Evolutionary conservation across 2,113 vertebrate species (phyloP), one percentile per base, ranked within the genome.

Genomic region (Cynopterus brachyotis): DNA sequence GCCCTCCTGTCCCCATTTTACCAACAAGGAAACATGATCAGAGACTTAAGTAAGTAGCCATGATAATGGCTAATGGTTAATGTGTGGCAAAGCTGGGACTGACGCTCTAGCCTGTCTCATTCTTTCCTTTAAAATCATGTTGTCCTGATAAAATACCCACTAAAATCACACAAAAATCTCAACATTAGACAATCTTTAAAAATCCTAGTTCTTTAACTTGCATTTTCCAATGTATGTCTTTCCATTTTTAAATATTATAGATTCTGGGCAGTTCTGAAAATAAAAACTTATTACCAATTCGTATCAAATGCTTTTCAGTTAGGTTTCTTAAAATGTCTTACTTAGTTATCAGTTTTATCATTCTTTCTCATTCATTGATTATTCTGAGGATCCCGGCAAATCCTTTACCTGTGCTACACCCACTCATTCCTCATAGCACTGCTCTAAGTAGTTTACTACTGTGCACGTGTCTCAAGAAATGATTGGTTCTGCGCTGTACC

Each of bases 241-340:
- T 70, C 57, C 59, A 37, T 89, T 78, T 96, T 83, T 50, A 76
- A 78, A 42, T 40, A 22, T n/a, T 55, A 89, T 20, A 50, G 57
- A 15, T 66, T 47, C 69, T 91, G 47, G 42, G 35, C 19, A 72
- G 20, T 93, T 67, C 82, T 57, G 20, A 81, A 87, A 82, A 42
- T 15, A 75, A n/a, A 40, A 73, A 45, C n/a, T 53, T 75, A 78
- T 87, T 59, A 73, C 9, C 24, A 96, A 66, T 26, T 57, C n/a
- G 59, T 4, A 89, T 10, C 16, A 96, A 95, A 35, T 69, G 20
- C 6, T 83, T 50, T 64, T 28, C 70, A 79, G 10, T 12, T 35
- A 72, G 40, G 9, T 75, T 92, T 79, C 35, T 72, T 91, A 53
- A 78, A 69, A 73, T 37, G 22, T 35, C 57, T 91, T 87, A 50